Evolutionary conservation across 1,140 invertebrate genomes (phyloP).

Genomic region (Nebria ingens): DNA sequence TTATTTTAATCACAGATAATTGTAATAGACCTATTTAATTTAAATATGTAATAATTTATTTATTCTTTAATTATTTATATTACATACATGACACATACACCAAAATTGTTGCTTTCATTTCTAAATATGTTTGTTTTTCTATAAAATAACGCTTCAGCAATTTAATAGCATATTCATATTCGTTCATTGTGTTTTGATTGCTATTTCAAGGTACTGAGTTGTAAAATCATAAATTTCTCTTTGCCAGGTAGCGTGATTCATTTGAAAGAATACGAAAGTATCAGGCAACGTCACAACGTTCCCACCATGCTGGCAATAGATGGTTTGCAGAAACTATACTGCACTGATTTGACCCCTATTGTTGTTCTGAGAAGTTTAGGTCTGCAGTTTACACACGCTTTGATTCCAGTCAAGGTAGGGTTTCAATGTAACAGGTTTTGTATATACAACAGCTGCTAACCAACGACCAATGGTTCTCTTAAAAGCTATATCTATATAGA

Average conservation of each 20-base stretch:
- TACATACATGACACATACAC: too few relatives aligned
- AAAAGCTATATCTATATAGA: neutral
- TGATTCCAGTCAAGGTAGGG: slow-evolving; percentile 69
- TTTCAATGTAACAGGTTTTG: too few relatives aligned
- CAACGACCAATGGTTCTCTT: neutral
- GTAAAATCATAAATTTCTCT: slow-evolving; percentile 18
- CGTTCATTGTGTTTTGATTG: too few relatives aligned
- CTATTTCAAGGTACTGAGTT: too few relatives aligned
- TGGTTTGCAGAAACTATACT: slow-evolving; percentile 76
- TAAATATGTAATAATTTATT: too few relatives aligned
- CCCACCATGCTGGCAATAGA: slow-evolving; percentile 83
- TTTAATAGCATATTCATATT: too few relatives aligned
- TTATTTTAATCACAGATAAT: neutral
- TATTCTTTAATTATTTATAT: too few relatives aligned
- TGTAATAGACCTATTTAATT: too few relatives aligned
- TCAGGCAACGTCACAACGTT: slow-evolving; percentile 74
- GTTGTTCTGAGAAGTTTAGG: slow-evolving; percentile 78
- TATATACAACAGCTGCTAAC: too few relatives aligned
- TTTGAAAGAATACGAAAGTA: slow-evolving; percentile 74
- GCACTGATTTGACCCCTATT: slow-evolving; percentile 61
- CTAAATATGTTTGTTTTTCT: too few relatives aligned
- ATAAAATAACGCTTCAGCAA: too few relatives aligned
- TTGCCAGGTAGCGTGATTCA: slow-evolving; percentile 48
- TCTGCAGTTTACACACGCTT: slow-evolving; percentile 68
- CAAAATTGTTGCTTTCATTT: too few relatives aligned